Evolutionary conservation across 1,140 invertebrate genomes (phyloP).

Genomic region (Drosophila novamexicana): DNA sequence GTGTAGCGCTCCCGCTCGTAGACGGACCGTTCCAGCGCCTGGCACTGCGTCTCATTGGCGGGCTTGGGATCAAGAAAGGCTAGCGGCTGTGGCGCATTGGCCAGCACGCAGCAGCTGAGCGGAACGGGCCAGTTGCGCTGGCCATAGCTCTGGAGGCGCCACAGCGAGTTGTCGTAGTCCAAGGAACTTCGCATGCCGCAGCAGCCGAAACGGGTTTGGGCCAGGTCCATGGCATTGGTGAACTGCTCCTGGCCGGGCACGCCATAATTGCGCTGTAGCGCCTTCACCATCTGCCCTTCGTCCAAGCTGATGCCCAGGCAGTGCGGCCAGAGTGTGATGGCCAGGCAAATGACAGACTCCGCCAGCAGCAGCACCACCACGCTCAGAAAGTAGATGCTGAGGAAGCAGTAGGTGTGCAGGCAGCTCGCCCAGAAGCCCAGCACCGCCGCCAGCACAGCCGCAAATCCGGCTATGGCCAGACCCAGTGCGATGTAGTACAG

Average conservation of each 20-base stretch:
- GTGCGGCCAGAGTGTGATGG: slow-evolving; percentile 92
- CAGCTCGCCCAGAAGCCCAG: slow-evolving; percentile 92
- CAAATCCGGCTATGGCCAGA: slow-evolving; percentile 87
- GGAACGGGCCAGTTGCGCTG: slow-evolving; percentile 90
- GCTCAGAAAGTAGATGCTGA: slow-evolving; percentile 90
- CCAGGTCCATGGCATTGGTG: slow-evolving; percentile 92
- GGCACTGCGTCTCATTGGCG: slow-evolving; percentile 89
- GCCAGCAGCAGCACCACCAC: slow-evolving; percentile 89
- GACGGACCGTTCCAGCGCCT: slow-evolving; percentile 87
- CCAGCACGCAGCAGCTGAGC: slow-evolving; percentile 90
- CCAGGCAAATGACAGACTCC: slow-evolving; percentile 89
- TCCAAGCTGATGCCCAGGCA: slow-evolving; percentile 90
- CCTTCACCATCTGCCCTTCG: slow-evolving; percentile 88
- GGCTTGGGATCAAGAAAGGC: slow-evolving; percentile 92
- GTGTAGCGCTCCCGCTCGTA: slow-evolving; percentile 88
- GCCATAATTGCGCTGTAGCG: slow-evolving; percentile 91
- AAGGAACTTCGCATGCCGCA: slow-evolving; percentile 92
- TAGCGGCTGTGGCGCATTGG: slow-evolving; percentile 86
- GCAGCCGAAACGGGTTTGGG: slow-evolving; percentile 91
- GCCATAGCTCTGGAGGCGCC: slow-evolving; percentile 90
- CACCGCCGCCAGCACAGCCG: slow-evolving; percentile 88
- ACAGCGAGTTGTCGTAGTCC: slow-evolving; percentile 93
- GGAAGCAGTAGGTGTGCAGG: slow-evolving; percentile 89
- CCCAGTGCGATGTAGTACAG: slow-evolving; percentile 90
- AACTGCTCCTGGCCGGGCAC: slow-evolving; percentile 89